These are phyloP conservation scores for Mimachlamys varia DNA, from an alignment of 2,888 invertebrate genomes.

Conservation along the genomic window DNA sequence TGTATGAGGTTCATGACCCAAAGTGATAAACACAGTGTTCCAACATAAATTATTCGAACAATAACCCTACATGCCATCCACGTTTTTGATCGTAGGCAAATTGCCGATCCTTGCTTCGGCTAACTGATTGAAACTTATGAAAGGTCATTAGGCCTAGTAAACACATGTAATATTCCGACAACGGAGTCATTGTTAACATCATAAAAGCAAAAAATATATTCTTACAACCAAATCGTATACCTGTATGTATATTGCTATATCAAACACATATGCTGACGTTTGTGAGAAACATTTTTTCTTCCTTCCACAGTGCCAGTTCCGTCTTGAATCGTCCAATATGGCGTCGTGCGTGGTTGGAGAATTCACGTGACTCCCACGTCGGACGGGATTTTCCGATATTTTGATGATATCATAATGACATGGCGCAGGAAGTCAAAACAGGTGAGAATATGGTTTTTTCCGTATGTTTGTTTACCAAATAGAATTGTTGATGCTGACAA, in stretches of 20 bases:
- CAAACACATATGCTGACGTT: not conserved
- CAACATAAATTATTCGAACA: too few species aligned
- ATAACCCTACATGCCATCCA: too few species aligned
- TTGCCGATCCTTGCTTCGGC: not conserved
- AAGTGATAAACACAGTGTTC: too few species aligned
- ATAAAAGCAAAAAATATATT: not conserved
- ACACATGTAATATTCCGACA: not conserved
- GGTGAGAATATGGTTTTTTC: slow-evolving; percentile 54
- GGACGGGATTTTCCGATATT: slow-evolving; percentile 45
- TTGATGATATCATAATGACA: slow-evolving; percentile 66
- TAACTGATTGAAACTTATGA: too few species aligned
- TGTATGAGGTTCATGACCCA: too few species aligned
- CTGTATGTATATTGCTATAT: not conserved
- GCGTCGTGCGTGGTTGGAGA: slow-evolving; percentile 5
- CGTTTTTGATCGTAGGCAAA: not conserved
- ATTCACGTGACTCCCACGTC: slow-evolving; percentile 41
- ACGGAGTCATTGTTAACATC: not conserved
- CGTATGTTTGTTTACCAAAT: slow-evolving; percentile 19
- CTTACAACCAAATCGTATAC: not conserved
- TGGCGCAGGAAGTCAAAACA: slow-evolving; percentile 65
- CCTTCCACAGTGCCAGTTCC: not conserved
- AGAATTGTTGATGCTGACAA: not conserved
- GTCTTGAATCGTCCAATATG: slow-evolving; percentile 6
- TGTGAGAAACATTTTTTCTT: not conserved
- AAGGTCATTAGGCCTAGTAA: slow-evolving; percentile 9